Base-by-base conservation (phyloP, 2,888 invertebrate species). In the Sarcophaga subvicina region DNA sequence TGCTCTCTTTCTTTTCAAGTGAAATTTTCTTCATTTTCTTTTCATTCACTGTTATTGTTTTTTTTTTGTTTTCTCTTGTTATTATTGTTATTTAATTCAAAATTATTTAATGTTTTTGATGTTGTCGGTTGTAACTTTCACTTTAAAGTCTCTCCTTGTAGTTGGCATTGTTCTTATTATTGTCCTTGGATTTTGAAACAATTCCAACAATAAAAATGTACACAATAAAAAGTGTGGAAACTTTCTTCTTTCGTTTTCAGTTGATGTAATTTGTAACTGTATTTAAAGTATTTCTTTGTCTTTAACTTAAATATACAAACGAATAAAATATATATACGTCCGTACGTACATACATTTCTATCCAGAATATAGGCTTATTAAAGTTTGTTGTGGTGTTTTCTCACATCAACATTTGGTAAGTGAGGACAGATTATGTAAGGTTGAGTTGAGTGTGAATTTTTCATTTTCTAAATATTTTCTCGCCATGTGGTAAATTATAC, bases 21-120 rank as follows among this genome's bases (percentile, higher is more conserved):
- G 77, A 81, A 79, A 84, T 84, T 69, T 81, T 81, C 69, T 78
- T 60, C 79, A 71, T 64, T 82, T 86, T 79, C 37, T 37, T 37
- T 73, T 70, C 59, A 60, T 81, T 54, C 10, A 54, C 17, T 54
- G 12, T 54, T 54, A 54, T 54, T 54, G 12, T 54, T 54, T 54
- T 17, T 54, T 17, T 12, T 14, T 4, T 3, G 6, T 11, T 49
- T 12, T 54, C 54, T 54, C 17, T 54, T 54, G 54, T 17, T 12
- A 54, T 54, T 54, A 54, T 54, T 54, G 17, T 54, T 14, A 54
- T 37, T 82, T 85, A 69, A 66, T 87, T 84, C 63, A 69, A 72
- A 59, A 75, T 63, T 83, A 37, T 79, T 73, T 72, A 8, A 77
- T 66, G 17, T 79, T 71, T 84, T 76, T 72, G 25, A 67, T 25